Base-by-base conservation (phyloP, 1,140 invertebrate genomes). In the Pseudobourletiella spinata region DNA sequence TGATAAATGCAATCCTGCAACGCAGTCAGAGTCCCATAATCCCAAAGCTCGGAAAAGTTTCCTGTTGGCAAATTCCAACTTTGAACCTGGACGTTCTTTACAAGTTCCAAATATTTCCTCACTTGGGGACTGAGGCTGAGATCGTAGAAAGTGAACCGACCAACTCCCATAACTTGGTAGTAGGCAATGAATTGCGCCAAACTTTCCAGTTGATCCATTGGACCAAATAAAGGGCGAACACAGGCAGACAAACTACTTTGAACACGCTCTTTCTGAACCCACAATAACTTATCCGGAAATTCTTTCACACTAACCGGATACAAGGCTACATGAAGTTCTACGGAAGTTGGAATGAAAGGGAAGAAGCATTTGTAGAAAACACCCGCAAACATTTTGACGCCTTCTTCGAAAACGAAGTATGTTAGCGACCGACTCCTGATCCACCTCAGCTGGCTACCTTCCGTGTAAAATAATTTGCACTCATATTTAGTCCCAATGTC, bases 1-100 rank as follows among this genome's bases (percentile, higher is more conserved):
- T 88, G 93, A 77, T 95, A 94, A 30, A 95, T 79, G 73, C 92
- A 95, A 76, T 95, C 91, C 75, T 95, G 95, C 39, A 95, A 81
- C 0, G 91, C 89, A 0, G 89, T 90, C 72, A 95, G 44, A n/a
- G 64, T 35, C 0, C 68, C 68, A 58, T 62, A 69, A 43, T 69
- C 68, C 68, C 68, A 69, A 18, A 69, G 51, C 62, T 69, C 68
- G 3, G 46, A 57, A 16, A 30, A 43, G 56, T 59, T 69, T 51
- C 68, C 68, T n/a, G 68, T 65, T 42, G 68, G 68, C 18, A 69
- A 48, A 65, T 69, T 69, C 68, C 68, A 69, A 14, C 1, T 1
- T 8, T 50, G 39, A 1, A 69, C 1, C 25, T 8, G 3, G 15
- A 67, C 26, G 14, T 54, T 26, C 0, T 57, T 46, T 16, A 24